Evolutionary conservation across 2,113 vertebrate genomes (phyloP).

Genomic region (Daubentonia madagascariensis): DNA sequence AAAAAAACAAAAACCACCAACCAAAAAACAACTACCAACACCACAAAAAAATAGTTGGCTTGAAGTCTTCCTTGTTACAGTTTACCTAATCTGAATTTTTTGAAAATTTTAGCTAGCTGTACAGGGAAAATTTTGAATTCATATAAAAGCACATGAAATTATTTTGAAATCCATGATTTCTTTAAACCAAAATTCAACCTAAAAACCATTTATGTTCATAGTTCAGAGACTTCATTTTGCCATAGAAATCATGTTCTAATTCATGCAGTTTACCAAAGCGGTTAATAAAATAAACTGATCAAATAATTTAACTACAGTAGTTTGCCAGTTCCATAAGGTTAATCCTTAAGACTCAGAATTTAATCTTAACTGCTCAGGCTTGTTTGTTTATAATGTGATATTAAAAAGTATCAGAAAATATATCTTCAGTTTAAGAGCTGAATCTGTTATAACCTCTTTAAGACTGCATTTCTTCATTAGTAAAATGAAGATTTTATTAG

Average conservation of each 20-base stretch:
- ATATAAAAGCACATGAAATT: background rate
- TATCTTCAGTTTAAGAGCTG: background rate
- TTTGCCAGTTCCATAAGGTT: background rate
- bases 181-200: background rate
- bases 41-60: background rate
- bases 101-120: background rate
- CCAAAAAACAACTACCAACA: background rate
- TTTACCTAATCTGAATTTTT: background rate
- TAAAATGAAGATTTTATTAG: background rate
- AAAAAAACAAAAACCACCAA: too few relatives aligned
- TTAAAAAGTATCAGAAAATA: background rate
- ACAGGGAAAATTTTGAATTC: background rate
- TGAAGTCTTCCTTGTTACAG: background rate
- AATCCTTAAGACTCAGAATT: background rate
- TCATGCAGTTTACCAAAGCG: conserved; percentile 8
- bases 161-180: background rate
- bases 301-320: background rate
- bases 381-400: background rate
- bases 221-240: background rate
- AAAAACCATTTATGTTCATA: background rate
- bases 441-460: background rate
- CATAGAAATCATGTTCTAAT: background rate
- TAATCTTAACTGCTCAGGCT: background rate
- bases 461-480: background rate
- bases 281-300: background rate